phyloP scores from a whole-genome alignment of 2,797 vertebrate species.

The Staurois parvus region DNA sequence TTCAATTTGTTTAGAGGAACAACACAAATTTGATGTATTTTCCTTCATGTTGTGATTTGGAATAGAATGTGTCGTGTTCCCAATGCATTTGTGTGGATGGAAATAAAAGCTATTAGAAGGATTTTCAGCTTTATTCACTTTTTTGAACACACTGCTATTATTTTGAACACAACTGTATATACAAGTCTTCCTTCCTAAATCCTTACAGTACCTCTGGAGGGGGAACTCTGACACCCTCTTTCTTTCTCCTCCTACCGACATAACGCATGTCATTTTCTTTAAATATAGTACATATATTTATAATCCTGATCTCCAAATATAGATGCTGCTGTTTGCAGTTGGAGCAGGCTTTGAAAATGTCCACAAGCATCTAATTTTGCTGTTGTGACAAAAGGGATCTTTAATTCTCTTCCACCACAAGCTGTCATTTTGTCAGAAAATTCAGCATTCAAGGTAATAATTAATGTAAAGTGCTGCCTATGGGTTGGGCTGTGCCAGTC shows the following conservation, averaged over 20 bases:
- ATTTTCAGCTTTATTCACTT: no score
- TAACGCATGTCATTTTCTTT: slow-evolving; percentile 23
- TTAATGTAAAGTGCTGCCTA: not conserved
- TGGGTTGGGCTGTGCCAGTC: not conserved
- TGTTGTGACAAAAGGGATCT: not conserved
- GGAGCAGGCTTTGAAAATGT: not conserved
- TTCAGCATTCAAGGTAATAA: not conserved
- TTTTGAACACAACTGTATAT: no score
- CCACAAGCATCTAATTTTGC: slow-evolving; percentile 4
- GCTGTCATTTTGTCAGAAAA: not conserved
- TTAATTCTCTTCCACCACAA: not conserved
- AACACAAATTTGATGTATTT: no score
- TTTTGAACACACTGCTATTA: no score
- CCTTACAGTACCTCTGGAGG: no score
- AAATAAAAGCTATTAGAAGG: no score
- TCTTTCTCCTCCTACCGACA: not conserved
- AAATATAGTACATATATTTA: not conserved
- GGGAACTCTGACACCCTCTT: not conserved
- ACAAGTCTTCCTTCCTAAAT: no score
- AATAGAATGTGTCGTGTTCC: no score
- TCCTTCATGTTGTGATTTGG: no score
- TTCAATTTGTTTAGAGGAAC: no score
- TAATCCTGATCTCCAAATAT: not conserved
- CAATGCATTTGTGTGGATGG: no score
- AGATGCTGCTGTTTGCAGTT: not conserved